Evolutionary conservation across 2,797 vertebrate genomes (phyloP), one percentile per base, ranked within the genome.

Genomic region (Pelodytes ibericus): DNA sequence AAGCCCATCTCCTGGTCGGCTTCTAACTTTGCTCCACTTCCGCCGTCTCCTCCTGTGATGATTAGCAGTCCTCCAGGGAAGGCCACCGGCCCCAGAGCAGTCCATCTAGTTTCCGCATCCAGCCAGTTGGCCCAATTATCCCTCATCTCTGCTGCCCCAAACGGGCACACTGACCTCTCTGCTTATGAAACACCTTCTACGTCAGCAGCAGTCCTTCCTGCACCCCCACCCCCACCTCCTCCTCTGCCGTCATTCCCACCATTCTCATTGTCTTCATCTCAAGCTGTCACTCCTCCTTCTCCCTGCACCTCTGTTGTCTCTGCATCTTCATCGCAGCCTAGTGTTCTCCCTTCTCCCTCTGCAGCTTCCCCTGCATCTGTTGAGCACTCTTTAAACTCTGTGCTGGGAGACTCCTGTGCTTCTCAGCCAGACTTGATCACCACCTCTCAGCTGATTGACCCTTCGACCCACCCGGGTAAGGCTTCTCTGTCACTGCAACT

Each of bases 331-430:
- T 95, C 94, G 95, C 97, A 95, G 94, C 93, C 95, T 94, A 93
- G 94, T 95, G 94, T 95, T 95, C 90, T 96, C 90, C 95, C 95
- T 94, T 96, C 95, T 98, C 95, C 96, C 93, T 95, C 93, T 95
- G 95, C 96, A 98, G 96, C 95, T 88, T 90, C 93, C 94, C 93
- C 93, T 86, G 94, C 93, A 90, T 94, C 89, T 92, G 82, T 86
- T 91, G 92, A 94, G 90, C 92, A 90, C 85, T 94, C 93, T 95
- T 90, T 95, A 95, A 93, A 92, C 91, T 93, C 91, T 91, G 89
- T 91, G 91, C 90, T 94, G 89, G 93, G 94, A 90, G 91, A 91
- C 89, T 89, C 89, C 90, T 91, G 89, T 92, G 90, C 92, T 90
- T 89, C 92, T 89, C 94, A 94, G 90, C 92, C 91, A 87, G 90